Base-by-base conservation (phyloP, 2,888 invertebrate species). In the Caenorhabditis sp. region DNA sequence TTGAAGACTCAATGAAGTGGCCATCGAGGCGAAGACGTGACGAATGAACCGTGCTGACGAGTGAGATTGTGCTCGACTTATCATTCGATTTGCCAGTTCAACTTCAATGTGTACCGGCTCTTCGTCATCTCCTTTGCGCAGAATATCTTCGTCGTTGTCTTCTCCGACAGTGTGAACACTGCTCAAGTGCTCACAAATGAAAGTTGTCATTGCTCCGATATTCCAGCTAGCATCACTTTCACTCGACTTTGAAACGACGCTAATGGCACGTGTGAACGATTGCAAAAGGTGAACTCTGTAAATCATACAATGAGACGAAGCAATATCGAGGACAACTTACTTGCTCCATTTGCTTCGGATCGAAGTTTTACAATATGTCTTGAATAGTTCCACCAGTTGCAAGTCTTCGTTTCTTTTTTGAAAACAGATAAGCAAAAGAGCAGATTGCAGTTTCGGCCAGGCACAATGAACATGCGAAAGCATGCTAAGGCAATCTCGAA, bases 401-500 rank as follows among this genome's bases (percentile, higher is more conserved):
- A 67, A 37, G 1, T 58, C 6, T 32, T 40, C 40, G 40, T 76
- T 76, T 1, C n/a, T 6, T 20, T 67, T 76, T n/a, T 61, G 60
- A 37, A 76, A 76, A 0, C 44, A 28, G 13, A 67, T 40, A 5
- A 76, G n/a, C n/a, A 76, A n/a, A 18, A 76, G 51, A 9, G 44
- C 60, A 5, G 44, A 61, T 0, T 37, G 2, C 8, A 76, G 61
- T 37, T 44, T 67, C 22, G 60, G 55, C 76, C 76, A 76, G 1
- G 76, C 76, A 26, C 61, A 76, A 6, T 26, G 8, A 13, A 67
- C 76, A 40, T 67, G 13, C 3, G 76, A 76, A 1, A 76, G 51
- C 67, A 76, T 67, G 35, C 76, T 76, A 26, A 76, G 26, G 53
- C 67, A 76, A 24, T 76, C 76, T 26, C 56, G 67, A 20, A 76